These are phyloP conservation scores for Pecten maximus DNA, from an alignment of 2,888 invertebrate species.

Conservation along the genomic window DNA sequence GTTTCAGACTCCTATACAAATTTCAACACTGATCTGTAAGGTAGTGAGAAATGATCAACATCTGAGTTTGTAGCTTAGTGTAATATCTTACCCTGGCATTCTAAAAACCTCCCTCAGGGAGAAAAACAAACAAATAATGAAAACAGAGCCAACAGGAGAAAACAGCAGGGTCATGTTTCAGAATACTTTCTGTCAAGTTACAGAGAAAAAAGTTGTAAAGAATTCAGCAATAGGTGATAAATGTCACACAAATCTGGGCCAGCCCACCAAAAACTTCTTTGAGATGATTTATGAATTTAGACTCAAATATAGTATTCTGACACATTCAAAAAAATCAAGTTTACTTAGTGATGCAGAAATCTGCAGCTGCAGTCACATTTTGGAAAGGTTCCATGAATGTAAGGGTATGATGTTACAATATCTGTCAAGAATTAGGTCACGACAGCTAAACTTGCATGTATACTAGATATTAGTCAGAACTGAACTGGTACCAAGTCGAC, in stretches of 20 bases:
- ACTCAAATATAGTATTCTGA: not conserved
- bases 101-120: not conserved
- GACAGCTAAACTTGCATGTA: too few species aligned
- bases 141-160: not conserved
- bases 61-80: not conserved
- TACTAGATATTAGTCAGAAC: too few species aligned
- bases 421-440: too few species aligned
- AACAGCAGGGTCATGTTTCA: not conserved
- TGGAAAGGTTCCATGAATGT: not conserved
- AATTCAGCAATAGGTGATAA: not conserved
- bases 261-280: not conserved
- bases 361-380: not conserved
- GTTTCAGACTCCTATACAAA: not conserved
- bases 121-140: slow-evolving; percentile 10
- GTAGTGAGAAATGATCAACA: not conserved
- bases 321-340: not conserved
- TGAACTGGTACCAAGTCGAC: too few species aligned
- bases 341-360: not conserved
- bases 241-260: not conserved
- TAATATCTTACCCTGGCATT: not conserved
- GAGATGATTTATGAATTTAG: not conserved
- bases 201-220: slow-evolving; percentile 1
- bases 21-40: not conserved
- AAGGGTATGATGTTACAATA: not conserved
- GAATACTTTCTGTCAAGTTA: slow-evolving; percentile 4